Evolutionary conservation across 2,113 vertebrate species (phyloP).

Genomic region (Nycticorax nycticorax): DNA sequence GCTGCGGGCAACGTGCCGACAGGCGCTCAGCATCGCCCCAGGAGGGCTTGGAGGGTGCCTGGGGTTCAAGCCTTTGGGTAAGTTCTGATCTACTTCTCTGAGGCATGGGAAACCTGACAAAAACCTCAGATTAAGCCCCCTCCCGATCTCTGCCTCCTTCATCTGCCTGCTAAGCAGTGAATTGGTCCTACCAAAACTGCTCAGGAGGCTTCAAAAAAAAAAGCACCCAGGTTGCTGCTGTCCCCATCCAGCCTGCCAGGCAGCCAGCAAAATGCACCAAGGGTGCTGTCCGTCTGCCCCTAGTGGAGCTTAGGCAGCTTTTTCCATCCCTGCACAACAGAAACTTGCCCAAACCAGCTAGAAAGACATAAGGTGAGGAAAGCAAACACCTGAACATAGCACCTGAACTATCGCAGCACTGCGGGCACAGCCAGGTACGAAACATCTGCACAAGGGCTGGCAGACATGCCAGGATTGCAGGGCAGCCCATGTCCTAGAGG

Average conservation of each 20-base stretch:
- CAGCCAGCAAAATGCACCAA: accelerated
- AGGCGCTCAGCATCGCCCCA: background rate
- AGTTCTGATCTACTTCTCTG: background rate
- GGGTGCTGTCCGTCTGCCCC: background rate
- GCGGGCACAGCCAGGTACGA: background rate
- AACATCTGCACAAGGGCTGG: background rate
- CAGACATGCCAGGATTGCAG: background rate
- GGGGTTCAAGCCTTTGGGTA: background rate
- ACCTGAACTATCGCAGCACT: background rate
- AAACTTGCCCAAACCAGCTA: background rate
- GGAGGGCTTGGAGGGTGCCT: background rate
- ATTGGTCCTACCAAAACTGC: accelerated
- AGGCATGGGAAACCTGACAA: background rate
- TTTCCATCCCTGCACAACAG: accelerated
- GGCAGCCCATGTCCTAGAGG: background rate
- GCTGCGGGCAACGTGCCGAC: accelerated
- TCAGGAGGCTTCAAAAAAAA: background rate
- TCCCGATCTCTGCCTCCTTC: background rate
- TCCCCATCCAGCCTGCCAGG: background rate
- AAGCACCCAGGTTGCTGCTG: background rate
- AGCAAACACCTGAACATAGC: background rate
- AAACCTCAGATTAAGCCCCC: background rate
- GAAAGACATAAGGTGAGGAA: background rate
- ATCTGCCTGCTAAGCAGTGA: background rate
- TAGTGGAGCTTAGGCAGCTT: background rate